Conservation (phyloP, 2,113 vertebrate species). For the Toxostoma redivivum region DNA sequence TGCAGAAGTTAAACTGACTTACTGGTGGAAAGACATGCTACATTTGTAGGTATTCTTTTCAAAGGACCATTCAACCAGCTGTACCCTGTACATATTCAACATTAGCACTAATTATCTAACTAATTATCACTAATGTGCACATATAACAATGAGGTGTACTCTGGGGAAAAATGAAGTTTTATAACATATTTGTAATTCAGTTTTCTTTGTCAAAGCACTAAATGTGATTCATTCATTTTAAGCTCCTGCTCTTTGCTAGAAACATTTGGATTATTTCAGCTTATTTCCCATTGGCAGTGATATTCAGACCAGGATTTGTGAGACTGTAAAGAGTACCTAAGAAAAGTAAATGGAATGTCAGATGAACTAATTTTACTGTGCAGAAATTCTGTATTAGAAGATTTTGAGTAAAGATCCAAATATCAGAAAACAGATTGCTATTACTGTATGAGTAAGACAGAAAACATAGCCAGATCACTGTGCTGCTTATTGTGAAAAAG, state of each 20-base stretch:
- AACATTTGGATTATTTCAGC: background rate
- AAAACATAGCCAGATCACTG: background rate
- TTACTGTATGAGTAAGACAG: background rate
- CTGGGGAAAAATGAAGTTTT: background rate
- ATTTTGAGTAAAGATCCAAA: background rate
- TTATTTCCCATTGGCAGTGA: background rate
- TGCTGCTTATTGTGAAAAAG: background rate
- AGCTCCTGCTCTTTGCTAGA: background rate
- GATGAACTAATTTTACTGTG: background rate
- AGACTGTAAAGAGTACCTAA: background rate
- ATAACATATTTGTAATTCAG: background rate
- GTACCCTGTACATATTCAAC: background rate
- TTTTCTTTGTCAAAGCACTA: background rate
- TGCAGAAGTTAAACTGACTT: background rate
- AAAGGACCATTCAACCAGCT: background rate
- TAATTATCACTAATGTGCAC: background rate
- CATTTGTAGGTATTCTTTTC: background rate
- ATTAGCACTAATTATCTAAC: no score
- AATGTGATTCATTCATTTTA: background rate
- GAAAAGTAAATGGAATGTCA: background rate
- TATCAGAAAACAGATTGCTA: background rate
- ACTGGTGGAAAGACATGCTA: background rate
- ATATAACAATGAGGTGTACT: background rate
- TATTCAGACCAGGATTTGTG: background rate
- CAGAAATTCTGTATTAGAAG: background rate